A percentile compares a stretch with the other conserved stretches of the same genome.
Evolutionary conservation across 2,113 vertebrate species (phyloP).

Genomic region (Polypterus bichir): DNA sequence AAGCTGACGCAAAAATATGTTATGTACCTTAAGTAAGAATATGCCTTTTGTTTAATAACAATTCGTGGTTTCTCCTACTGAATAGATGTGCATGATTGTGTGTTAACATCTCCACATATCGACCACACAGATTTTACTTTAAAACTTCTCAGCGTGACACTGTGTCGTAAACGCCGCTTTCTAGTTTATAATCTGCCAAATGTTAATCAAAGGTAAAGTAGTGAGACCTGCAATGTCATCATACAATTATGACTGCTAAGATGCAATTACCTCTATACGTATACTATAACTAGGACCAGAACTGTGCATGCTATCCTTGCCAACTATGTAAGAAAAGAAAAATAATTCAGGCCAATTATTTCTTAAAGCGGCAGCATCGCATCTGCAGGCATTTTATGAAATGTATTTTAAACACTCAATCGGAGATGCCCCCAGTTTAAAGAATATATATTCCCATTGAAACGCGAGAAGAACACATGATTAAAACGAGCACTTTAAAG

Average conservation of each 20-base stretch:
- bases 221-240: constrained; percentile 12
- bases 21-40: too few relatives aligned
- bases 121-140: constrained; percentile 9
- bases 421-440: too few relatives aligned
- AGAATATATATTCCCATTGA: not conserved
- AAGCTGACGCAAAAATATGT: too few relatives aligned
- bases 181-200: constrained; percentile 23
- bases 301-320: constrained; percentile 13
- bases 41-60: too few relatives aligned
- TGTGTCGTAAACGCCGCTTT: constrained; percentile 14
- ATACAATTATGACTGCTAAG: constrained; percentile 14
- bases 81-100: too few relatives aligned
- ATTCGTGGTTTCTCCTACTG: too few relatives aligned
- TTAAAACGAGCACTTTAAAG: too few relatives aligned
- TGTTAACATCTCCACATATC: too few relatives aligned
- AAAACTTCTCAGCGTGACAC: constrained; percentile 8
- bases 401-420: constrained; percentile 5
- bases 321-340: constrained; percentile 20
- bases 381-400: constrained; percentile 15
- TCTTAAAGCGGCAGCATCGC: constrained; percentile 23
- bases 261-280: constrained; percentile 15
- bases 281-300: constrained; percentile 16
- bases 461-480: not conserved
- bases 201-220: constrained; percentile 20
- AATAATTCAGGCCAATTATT: constrained; percentile 25